Percentiles rank a stretch among this genome's conserved stretches.
Conservation (phyloP, 2,888 invertebrate genomes). For the Iselma pallidipennis region DNA sequence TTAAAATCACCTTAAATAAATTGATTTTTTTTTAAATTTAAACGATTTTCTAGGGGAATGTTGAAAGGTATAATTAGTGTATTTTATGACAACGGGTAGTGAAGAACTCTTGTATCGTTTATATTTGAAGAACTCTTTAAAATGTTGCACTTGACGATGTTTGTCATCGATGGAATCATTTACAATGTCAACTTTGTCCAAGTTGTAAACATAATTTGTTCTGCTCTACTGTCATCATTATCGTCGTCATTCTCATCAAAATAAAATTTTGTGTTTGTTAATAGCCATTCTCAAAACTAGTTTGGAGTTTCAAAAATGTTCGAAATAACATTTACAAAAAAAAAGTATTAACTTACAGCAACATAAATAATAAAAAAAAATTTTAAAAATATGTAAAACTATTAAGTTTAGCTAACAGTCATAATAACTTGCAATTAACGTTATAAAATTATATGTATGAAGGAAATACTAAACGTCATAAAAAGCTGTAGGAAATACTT, state of each 20-base stretch:
- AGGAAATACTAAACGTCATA: conserved; percentile 28
- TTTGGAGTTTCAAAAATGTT: background rate
- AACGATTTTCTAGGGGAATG: no score
- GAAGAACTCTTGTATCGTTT: conserved; percentile 13
- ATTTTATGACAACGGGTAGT: background rate
- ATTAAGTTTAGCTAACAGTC: background rate
- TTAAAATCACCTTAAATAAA: background rate
- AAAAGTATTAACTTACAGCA: no score
- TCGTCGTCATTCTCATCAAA: background rate
- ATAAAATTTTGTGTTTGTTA: background rate
- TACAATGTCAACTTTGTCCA: conserved; percentile 18
- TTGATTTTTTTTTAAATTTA: background rate
- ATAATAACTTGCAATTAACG: conserved; percentile 37
- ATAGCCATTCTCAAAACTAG: background rate
- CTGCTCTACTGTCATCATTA: background rate
- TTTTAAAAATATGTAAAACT: background rate
- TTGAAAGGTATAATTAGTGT: background rate
- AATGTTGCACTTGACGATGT: conserved; percentile 16
- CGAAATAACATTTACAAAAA: background rate
- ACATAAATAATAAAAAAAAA: no score
- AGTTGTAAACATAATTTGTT: background rate
- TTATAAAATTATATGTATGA: conserved; percentile 33
- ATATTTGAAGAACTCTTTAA: conserved; percentile 20
- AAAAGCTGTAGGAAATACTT: background rate
- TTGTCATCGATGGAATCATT: conserved; percentile 20